Evolutionary conservation across 1,140 invertebrate species (phyloP).

Genomic region (Tyrophagus putrescentiae): DNA sequence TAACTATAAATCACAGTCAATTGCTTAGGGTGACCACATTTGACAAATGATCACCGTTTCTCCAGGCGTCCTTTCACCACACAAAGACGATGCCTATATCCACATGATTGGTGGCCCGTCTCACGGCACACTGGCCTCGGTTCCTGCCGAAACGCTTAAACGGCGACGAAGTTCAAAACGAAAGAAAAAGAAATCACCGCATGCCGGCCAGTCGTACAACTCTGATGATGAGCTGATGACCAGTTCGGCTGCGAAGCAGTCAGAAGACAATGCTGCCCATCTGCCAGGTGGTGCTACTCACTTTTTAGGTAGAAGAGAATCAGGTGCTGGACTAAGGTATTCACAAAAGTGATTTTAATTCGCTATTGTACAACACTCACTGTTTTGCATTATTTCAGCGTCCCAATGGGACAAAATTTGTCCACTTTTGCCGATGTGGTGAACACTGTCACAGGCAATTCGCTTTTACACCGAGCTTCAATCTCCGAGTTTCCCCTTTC

Average conservation of each 20-base stretch:
- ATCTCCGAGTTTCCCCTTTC: not conserved
- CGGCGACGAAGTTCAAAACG: not conserved
- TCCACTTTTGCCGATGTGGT: not conserved
- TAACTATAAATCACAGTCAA: too few relatives aligned
- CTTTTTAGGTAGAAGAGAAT: too few relatives aligned
- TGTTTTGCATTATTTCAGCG: too few relatives aligned
- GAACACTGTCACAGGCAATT: not conserved
- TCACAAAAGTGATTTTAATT: too few relatives aligned
- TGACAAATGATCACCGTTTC: too few relatives aligned
- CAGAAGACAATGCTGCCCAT: not conserved
- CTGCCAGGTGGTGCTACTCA: too few relatives aligned
- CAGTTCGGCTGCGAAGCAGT: not conserved
- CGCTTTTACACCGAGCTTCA: not conserved
- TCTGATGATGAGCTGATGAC: slow-evolving; percentile 9
- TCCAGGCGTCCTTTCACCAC: too few relatives aligned
- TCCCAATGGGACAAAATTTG: not conserved
- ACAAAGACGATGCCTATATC: too few relatives aligned
- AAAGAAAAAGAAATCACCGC: not conserved
- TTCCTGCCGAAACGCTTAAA: not conserved
- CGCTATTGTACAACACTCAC: too few relatives aligned
- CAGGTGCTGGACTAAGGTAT: too few relatives aligned
- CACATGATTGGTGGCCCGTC: not conserved
- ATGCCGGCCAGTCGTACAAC: not conserved
- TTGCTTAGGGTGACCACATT: too few relatives aligned
- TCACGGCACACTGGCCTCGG: slow-evolving; percentile 6